A percentile compares a stretch with the other conserved stretches of the same genome.
Evolutionary conservation across 1,140 invertebrate species (phyloP).

Genomic region (Psix sp.): DNA sequence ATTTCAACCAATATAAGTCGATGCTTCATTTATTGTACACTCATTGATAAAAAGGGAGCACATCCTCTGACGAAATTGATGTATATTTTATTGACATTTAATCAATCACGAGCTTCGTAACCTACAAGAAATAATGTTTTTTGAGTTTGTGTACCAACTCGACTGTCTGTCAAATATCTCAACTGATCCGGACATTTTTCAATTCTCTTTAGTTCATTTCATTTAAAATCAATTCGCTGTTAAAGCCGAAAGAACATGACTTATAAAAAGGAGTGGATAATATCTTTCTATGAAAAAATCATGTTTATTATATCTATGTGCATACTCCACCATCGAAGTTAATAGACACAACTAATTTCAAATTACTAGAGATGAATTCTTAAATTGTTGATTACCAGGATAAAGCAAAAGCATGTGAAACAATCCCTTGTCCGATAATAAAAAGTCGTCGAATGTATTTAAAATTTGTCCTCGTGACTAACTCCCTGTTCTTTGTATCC

Average conservation of each 20-base stretch:
- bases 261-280: too few relatives aligned
- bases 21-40: constrained; percentile 24
- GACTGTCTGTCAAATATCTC: constrained; percentile 16
- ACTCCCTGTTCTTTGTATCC: constrained; percentile 67
- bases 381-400: background rate
- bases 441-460: too few relatives aligned
- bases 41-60: constrained; percentile 18
- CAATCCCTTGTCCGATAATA: constrained; percentile 51
- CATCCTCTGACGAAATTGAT: constrained; percentile 25
- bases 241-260: too few relatives aligned
- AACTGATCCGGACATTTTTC: constrained; percentile 3
- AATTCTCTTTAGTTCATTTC: constrained; percentile 6
- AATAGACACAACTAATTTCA: too few relatives aligned
- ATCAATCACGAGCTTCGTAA: constrained; percentile 34
- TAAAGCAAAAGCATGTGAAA: constrained; percentile 26
- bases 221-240: too few relatives aligned
- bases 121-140: constrained; percentile 37
- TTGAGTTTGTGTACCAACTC: constrained; percentile 22
- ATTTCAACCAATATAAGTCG: too few relatives aligned
- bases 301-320: too few relatives aligned
- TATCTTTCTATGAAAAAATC: too few relatives aligned
- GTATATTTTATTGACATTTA: constrained; percentile 33
- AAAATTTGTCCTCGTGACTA: constrained; percentile 66
- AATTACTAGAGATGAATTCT: background rate
- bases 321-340: too few relatives aligned